Conservation (phyloP, 2,113 vertebrate genomes). For the Pionites leucogaster region DNA sequence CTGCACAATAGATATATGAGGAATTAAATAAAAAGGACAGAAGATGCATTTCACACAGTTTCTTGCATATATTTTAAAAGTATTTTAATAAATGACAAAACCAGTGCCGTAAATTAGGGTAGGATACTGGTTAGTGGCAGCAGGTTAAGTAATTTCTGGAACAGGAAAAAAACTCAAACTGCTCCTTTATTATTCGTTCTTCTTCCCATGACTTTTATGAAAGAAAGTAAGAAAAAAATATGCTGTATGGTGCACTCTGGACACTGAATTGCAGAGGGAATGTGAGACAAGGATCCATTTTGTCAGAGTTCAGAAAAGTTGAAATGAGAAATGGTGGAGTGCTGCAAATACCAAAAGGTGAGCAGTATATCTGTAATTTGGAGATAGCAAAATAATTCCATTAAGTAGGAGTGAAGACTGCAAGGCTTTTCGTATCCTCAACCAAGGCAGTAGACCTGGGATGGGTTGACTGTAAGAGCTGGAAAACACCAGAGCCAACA, state of each 20-base stretch:
- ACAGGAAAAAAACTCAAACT: fast-evolving
- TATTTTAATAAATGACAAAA: background rate
- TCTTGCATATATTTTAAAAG: background rate
- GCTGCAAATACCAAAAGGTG: background rate
- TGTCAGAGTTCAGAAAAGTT: background rate
- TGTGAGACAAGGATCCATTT: background rate
- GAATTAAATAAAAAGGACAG: fast-evolving
- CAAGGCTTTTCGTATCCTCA: background rate
- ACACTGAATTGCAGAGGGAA: background rate
- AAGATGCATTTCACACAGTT: background rate
- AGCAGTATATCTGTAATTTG: background rate
- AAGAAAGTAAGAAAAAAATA: background rate
- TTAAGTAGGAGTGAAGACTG: background rate
- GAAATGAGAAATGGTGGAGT: background rate
- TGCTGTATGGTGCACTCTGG: background rate
- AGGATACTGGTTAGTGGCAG: background rate
- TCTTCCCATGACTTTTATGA: background rate
- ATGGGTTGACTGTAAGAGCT: background rate
- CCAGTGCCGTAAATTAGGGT: background rate
- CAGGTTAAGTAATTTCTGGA: background rate
- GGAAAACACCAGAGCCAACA: background rate
- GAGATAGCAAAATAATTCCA: background rate
- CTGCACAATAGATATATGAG: background rate
- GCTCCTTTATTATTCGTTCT: background rate
- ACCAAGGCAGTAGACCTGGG: fast-evolving